Evolutionary conservation across 2,888 invertebrate genomes (phyloP), one percentile per base, ranked within the genome.

Genomic region (Allophyes oxyacanthae): DNA sequence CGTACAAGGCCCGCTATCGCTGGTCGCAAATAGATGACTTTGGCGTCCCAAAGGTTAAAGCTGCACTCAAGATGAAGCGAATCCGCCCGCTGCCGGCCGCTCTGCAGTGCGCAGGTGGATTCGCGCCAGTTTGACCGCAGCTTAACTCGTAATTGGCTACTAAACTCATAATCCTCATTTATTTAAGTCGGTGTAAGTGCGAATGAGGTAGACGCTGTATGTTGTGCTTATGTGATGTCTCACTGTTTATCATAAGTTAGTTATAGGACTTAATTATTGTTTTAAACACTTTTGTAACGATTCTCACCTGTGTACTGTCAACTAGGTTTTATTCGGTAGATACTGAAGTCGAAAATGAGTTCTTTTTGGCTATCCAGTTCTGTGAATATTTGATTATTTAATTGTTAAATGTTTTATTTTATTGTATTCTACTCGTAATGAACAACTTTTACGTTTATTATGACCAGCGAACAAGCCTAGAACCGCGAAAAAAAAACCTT

Each of bases 221-320:
- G 61, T 75, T 51, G 54, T 57, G 57, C 64, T 77, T 72, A 65
- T 59, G 72, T 74, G 65, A 62, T 64, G 63, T 67, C 62, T 61
- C 43, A 54, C 36, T 54, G 58, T 77, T 52, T 69, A 69, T 61
- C 50, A 25, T 74, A 72, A 62, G 67, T 65, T 71, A 65, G 55
- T 49, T 51, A 42, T 72, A 66, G 64, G 51, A 46, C 63, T 64
- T 62, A 45, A 72, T 75, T 74, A 64, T 78, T 81, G n/a, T n/a
- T 75, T 54, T 53, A 66, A 62, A 45, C 57, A 70, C 71, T 54
- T 59, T 62, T 64, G 33, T 64, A 54, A 52, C 8, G 36, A 46
- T 38, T 32, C 33, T 55, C 74, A 66, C 65, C 56, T 61, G 33
- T 62, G 58, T 56, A 74, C 72, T 74, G 74, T 63, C 69, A 30